Evolutionary conservation across 2,113 vertebrate genomes (phyloP).

Genomic region (Apaloderma vittatum): DNA sequence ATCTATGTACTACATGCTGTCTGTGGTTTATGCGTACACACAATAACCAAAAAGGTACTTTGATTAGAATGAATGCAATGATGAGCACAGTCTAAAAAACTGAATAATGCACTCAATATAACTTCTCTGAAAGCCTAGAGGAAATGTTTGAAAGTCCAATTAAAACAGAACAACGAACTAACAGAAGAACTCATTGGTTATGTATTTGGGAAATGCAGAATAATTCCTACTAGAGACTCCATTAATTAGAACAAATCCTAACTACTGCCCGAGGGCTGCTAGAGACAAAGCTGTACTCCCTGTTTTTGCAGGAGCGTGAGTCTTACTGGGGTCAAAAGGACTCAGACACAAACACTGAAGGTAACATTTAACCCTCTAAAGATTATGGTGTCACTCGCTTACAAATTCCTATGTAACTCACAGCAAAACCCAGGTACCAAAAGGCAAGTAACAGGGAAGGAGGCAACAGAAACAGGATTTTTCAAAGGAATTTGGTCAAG

Average conservation of each 20-base stretch:
- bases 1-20: constrained; percentile 45
- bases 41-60: constrained; percentile 53
- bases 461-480: not conserved
- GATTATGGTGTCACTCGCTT: not conserved
- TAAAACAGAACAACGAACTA: constrained; percentile 36
- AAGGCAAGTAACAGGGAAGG: not conserved
- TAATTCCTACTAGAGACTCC: constrained; percentile 67
- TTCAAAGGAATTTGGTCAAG: not conserved
- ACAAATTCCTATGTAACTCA: not conserved
- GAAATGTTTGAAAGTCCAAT: constrained; percentile 39
- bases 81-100: constrained; percentile 23
- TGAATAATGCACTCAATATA: not conserved
- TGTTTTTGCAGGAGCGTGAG: constrained; percentile 22
- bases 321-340: constrained; percentile 40
- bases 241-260: constrained; percentile 73
- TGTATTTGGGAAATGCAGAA: constrained; percentile 35
- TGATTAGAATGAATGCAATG: constrained; percentile 51
- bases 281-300: constrained; percentile 60
- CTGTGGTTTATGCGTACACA: constrained; percentile 58
- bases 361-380: constrained; percentile 14
- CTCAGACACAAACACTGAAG: not conserved
- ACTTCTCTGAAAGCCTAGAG: constrained; percentile 37
- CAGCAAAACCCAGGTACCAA: not conserved
- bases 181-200: constrained; percentile 37
- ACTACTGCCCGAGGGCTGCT: constrained; percentile 46